These are phyloP conservation scores for Stenolophus ochropezus DNA, from an alignment of 2,888 invertebrate species.

Conservation along the genomic window DNA sequence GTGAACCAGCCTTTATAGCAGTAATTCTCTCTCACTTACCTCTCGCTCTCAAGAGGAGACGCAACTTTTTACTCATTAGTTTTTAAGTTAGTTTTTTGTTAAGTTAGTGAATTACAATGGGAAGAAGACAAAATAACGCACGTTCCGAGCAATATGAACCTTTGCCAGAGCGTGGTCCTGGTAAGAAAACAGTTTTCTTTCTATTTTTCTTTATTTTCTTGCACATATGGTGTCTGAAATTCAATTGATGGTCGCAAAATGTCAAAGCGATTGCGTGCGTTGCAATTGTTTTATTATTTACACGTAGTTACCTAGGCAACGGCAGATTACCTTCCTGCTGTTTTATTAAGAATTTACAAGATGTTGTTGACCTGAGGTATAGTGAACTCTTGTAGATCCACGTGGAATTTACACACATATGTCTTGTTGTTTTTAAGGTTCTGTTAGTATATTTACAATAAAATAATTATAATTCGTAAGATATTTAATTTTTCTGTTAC, in stretches of 20 bases:
- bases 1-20: constrained; percentile 29
- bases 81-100: constrained; percentile 43
- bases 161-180: constrained; percentile 74
- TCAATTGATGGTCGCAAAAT: background rate
- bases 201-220: constrained; percentile 44
- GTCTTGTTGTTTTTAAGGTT: constrained; percentile 8
- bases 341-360: constrained; percentile 4
- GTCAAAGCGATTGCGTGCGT: constrained; percentile 13
- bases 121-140: constrained; percentile 70
- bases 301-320: constrained; percentile 10
- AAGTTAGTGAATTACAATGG: constrained; percentile 70
- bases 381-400: constrained; percentile 2
- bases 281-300: constrained; percentile 27
- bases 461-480: background rate
- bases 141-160: constrained; percentile 68
- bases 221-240: constrained; percentile 55
- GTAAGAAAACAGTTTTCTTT: constrained; percentile 70
- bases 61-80: constrained; percentile 35
- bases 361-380: constrained; percentile 29
- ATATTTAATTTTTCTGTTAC: background rate
- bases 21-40: constrained; percentile 54
- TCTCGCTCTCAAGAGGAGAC: constrained; percentile 48
- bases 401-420: constrained; percentile 29
- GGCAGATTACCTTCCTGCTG: background rate
- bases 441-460: background rate